A percentile compares a stretch with the other conserved stretches of the same genome.
Conservation (phyloP, 1,140 invertebrate species). For the Babylonia areolata region DNA sequence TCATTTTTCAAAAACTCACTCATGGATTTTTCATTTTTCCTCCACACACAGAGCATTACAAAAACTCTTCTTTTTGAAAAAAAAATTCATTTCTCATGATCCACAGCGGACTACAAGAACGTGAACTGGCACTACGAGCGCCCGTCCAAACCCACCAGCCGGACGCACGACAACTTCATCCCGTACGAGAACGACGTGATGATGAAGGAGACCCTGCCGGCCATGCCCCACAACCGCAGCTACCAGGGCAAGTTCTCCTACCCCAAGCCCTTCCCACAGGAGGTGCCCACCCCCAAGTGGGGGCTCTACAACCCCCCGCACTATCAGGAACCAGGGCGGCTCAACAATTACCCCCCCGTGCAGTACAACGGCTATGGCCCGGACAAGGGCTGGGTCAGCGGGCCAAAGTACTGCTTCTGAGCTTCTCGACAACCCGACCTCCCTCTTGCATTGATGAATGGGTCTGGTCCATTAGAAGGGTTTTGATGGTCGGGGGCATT, state of each 20-base stretch:
- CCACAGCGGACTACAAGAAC: slow-evolving; percentile 71
- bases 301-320: slow-evolving; percentile 67
- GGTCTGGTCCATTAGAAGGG: not conserved
- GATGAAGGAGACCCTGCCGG: slow-evolving; percentile 60
- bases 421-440: not conserved
- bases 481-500: not conserved
- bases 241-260: slow-evolving; percentile 60
- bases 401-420: slow-evolving; percentile 20
- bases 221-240: slow-evolving; percentile 64
- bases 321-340: slow-evolving; percentile 66
- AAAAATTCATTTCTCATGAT: too few species aligned
- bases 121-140: slow-evolving; percentile 69
- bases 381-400: not conserved
- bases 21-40: too few species aligned
- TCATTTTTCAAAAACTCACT: too few species aligned
- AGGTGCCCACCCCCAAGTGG: slow-evolving; percentile 69
- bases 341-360: slow-evolving; percentile 67
- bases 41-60: too few species aligned
- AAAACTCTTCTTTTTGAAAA: too few species aligned
- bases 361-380: slow-evolving; percentile 58
- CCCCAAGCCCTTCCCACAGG: slow-evolving; percentile 62
- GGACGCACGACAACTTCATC: slow-evolving; percentile 62
- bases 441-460: not conserved
- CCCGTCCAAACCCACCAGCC: slow-evolving; percentile 68
- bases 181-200: slow-evolving; percentile 65